Percentiles rank a stretch among this genome's conserved stretches.
Evolutionary conservation across 2,113 vertebrate genomes (phyloP).

Genomic region (Lycaon pictus): DNA sequence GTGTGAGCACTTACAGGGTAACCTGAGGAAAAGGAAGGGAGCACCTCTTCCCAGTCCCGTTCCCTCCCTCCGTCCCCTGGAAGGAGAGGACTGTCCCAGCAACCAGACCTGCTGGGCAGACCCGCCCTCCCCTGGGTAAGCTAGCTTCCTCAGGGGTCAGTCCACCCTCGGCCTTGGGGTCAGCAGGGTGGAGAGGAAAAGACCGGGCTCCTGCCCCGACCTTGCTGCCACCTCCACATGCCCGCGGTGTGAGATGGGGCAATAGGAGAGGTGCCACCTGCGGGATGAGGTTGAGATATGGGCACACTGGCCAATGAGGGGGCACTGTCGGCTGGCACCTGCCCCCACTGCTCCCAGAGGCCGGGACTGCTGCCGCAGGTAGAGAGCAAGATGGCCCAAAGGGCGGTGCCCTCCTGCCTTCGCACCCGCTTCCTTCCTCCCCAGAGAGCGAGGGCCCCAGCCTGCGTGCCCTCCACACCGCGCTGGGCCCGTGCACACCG

Average conservation of each 20-base stretch:
- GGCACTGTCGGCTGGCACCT: not conserved
- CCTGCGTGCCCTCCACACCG: too few relatives aligned
- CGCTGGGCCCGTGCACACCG: too few relatives aligned
- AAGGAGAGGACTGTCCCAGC: not conserved
- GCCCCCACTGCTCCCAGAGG: not conserved
- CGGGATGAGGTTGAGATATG: not conserved
- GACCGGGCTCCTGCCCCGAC: not conserved
- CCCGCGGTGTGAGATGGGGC: not conserved
- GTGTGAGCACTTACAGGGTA: too few relatives aligned
- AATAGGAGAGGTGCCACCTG: not conserved
- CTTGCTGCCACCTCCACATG: not conserved
- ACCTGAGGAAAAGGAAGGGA: too few relatives aligned
- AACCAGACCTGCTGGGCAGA: not conserved
- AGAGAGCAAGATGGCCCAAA: not conserved
- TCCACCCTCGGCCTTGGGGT: not conserved
- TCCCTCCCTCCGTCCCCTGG: not conserved
- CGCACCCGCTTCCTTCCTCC: not conserved
- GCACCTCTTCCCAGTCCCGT: not conserved
- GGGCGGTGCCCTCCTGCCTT: accelerated
- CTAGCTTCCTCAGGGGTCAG: not conserved
- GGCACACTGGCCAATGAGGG: not conserved
- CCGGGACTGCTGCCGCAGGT: not conserved
- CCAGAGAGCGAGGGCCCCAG: too few relatives aligned
- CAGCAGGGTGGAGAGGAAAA: not conserved
- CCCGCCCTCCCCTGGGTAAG: not conserved